Evolutionary conservation across 2,888 invertebrate species (phyloP).

Genomic region (Brenthis daphne): DNA sequence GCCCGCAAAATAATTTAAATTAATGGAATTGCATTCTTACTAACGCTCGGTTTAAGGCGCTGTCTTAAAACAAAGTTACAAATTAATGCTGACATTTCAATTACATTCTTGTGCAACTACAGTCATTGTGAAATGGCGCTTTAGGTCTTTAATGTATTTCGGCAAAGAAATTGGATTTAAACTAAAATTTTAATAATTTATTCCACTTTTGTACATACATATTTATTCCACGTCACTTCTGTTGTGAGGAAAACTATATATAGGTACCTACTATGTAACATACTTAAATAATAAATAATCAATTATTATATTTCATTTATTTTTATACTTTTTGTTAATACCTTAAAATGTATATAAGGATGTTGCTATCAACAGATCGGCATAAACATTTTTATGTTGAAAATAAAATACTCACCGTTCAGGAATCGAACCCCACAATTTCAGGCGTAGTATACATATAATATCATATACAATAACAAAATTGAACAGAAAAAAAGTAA

Average conservation of each 20-base stretch:
- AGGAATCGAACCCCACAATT: too few species aligned
- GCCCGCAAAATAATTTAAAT: conserved; percentile 60
- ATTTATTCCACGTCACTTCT: conserved; percentile 4
- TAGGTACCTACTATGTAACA: too few species aligned
- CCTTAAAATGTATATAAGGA: too few species aligned
- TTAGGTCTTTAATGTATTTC: conserved; percentile 43
- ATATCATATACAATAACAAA: too few species aligned
- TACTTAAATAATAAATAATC: too few species aligned
- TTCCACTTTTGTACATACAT: not conserved
- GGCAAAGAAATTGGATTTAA: conserved; percentile 39
- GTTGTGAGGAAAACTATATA: not conserved
- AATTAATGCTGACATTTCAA: conserved; percentile 77
- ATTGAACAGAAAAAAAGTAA: not conserved
- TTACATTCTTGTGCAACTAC: conserved; percentile 76
- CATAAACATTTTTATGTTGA: too few species aligned
- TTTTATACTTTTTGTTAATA: too few species aligned
- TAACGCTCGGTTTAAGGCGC: conserved; percentile 48
- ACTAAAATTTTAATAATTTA: conserved; percentile 19
- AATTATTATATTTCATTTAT: too few species aligned
- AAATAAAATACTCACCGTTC: too few species aligned
- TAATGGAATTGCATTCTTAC: conserved; percentile 58
- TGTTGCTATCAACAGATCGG: too few species aligned
- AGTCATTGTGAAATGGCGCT: conserved; percentile 39
- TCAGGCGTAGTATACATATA: too few species aligned
- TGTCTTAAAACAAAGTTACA: conserved; percentile 65